phyloP scores from a whole-genome alignment of 2,888 invertebrate species.

The Sympetrum striolatum region DNA sequence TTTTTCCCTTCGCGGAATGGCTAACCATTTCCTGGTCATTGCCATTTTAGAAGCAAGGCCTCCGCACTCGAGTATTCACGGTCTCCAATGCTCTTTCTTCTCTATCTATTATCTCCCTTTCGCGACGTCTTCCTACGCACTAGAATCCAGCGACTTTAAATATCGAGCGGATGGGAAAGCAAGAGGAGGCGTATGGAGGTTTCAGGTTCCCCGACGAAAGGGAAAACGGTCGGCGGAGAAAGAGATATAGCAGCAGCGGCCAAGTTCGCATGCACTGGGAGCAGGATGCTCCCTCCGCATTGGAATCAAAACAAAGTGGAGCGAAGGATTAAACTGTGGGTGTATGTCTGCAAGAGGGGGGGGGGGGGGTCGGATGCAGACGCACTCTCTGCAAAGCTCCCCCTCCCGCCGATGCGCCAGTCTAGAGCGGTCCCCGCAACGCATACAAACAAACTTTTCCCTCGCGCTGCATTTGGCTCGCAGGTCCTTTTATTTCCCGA shows the following conservation, averaged over 20 bases:
- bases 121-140: neutral
- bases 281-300: constrained; percentile 46
- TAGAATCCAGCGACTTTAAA: constrained; percentile 31
- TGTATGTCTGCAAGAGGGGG: neutral
- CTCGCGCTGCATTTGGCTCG: neutral
- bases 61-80: constrained; percentile 21
- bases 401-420: neutral
- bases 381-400: neutral
- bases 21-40: constrained; percentile 42
- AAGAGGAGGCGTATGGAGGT: constrained; percentile 41
- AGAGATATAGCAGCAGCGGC: constrained; percentile 9
- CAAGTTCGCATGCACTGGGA: constrained; percentile 42
- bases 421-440: neutral
- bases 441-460: neutral
- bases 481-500: neutral
- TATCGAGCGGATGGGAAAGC: constrained; percentile 20
- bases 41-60: constrained; percentile 35
- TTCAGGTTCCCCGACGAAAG: neutral
- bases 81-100: neutral
- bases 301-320: constrained; percentile 44
- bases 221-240: constrained; percentile 26
- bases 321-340: constrained; percentile 28
- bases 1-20: constrained; percentile 15
- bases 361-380: neutral
- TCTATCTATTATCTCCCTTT: neutral